Conservation (phyloP, 2,113 vertebrate species). For the Synodontis membranacea region DNA sequence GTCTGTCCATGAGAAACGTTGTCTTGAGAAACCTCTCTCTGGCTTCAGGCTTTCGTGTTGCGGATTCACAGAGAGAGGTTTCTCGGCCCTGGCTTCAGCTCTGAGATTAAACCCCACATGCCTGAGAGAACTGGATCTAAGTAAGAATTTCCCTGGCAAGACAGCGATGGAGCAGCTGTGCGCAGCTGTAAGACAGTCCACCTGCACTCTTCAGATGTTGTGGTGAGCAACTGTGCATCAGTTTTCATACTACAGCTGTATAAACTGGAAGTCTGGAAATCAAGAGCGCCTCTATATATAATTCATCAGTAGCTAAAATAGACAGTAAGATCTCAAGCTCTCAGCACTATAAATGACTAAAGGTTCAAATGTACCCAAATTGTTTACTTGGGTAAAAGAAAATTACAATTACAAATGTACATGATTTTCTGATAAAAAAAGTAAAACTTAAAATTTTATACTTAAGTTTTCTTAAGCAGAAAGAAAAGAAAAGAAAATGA, state of each 20-base stretch:
- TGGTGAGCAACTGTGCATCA: slow-evolving; percentile 19
- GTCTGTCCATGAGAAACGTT: not conserved
- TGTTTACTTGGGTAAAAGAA: not conserved
- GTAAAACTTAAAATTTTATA: not conserved
- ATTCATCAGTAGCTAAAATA: not conserved
- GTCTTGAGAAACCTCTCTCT: not conserved
- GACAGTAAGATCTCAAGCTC: not conserved
- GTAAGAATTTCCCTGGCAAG: slow-evolving; percentile 29
- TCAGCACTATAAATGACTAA: not conserved
- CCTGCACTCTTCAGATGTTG: slow-evolving; percentile 12
- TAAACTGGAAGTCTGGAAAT: not conserved
- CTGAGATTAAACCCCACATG: slow-evolving; percentile 22
- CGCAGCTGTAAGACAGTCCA: slow-evolving; percentile 1
- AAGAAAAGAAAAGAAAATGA: not conserved
- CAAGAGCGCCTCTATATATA: not conserved
- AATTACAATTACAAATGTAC: not conserved
- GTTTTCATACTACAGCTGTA: not conserved
- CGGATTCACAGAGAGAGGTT: slow-evolving; percentile 29
- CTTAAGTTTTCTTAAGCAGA: not conserved
- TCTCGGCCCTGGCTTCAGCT: slow-evolving; percentile 28
- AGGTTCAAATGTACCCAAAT: not conserved
- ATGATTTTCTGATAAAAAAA: not conserved
- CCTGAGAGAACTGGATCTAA: slow-evolving; percentile 41
- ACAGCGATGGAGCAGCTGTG: slow-evolving; percentile 13
- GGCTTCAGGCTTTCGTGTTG: slow-evolving; percentile 31